These are phyloP conservation scores for Anser brachyrhynchus DNA, from an alignment of 2,113 vertebrate genomes.

Conservation along the genomic window DNA sequence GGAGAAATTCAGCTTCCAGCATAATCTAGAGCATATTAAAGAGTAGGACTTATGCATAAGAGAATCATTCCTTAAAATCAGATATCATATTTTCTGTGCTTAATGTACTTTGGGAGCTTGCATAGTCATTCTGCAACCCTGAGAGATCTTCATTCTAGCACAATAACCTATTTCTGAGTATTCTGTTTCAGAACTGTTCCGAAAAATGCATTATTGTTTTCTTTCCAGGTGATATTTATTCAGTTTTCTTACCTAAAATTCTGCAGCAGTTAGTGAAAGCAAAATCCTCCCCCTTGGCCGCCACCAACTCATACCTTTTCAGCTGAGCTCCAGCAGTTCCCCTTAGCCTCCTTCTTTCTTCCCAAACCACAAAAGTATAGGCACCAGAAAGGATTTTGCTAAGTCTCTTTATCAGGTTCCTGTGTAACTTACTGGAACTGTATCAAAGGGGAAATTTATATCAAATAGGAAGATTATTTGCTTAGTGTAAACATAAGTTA, in stretches of 20 bases:
- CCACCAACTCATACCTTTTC: neutral
- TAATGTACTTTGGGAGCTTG: neutral
- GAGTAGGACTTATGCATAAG: neutral
- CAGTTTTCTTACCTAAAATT: neutral
- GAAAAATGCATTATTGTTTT: neutral
- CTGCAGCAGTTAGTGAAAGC: neutral
- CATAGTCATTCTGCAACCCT: neutral
- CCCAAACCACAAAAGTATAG: neutral
- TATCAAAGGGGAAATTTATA: neutral
- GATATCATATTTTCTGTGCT: neutral
- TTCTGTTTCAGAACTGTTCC: neutral
- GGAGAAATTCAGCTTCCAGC: neutral
- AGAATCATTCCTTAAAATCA: neutral
- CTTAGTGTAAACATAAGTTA: neutral
- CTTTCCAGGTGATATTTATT: neutral
- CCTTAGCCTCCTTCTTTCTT: neutral
- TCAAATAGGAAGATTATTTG: neutral
- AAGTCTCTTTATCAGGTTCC: neutral
- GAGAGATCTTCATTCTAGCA: neutral
- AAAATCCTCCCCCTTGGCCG: neutral
- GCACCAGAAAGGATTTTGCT: neutral
- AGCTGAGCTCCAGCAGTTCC: neutral
- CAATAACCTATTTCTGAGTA: neutral
- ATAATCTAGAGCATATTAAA: neutral
- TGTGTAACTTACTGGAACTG: neutral